Conservation (phyloP, 2,113 vertebrate species). For the Syngnathus typhle region DNA sequence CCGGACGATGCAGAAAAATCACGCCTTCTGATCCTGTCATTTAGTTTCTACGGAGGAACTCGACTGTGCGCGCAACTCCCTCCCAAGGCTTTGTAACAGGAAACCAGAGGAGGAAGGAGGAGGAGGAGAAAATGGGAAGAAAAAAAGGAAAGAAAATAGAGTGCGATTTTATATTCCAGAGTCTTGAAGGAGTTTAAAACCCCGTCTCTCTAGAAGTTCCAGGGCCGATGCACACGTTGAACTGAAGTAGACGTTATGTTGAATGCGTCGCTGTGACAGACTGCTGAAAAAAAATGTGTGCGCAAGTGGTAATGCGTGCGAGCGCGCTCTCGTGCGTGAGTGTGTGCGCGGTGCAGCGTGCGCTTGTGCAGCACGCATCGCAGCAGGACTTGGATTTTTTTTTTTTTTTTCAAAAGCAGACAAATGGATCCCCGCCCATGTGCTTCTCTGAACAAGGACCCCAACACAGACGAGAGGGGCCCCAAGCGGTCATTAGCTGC, state of each 20-base stretch:
- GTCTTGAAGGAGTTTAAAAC: conserved; percentile 23
- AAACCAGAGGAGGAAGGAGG: conserved; percentile 56
- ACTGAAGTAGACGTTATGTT: conserved; percentile 25
- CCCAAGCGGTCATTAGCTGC: conserved; percentile 27
- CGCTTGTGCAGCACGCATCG: conserved; percentile 62
- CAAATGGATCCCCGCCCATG: conserved; percentile 58
- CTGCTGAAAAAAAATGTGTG: conserved; percentile 23
- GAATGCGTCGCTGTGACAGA: conserved; percentile 51
- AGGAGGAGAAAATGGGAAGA: conserved; percentile 2
- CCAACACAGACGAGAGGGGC: conserved; percentile 21
- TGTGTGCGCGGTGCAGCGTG: conserved; percentile 43
- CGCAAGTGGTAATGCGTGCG: conserved; percentile 18
- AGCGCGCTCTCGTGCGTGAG: conserved; percentile 13
- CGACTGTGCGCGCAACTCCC: conserved; percentile 61
- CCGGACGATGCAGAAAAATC: conserved; percentile 35
- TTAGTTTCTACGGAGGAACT: conserved; percentile 65
- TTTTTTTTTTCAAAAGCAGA: conserved; percentile 27
- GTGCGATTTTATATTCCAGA: conserved; percentile 22
- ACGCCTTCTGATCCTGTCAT: conserved; percentile 68
- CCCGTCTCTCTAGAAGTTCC: conserved; percentile 42
- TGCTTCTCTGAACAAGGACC: conserved; percentile 36
- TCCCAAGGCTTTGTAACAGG: conserved; percentile 67
- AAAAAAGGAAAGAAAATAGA: conserved; percentile 30
- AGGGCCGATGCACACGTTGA: conserved; percentile 22
- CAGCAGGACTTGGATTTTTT: conserved; percentile 40